Base-by-base conservation (phyloP, 2,113 vertebrate genomes). In the Heptranchias perlo region DNA sequence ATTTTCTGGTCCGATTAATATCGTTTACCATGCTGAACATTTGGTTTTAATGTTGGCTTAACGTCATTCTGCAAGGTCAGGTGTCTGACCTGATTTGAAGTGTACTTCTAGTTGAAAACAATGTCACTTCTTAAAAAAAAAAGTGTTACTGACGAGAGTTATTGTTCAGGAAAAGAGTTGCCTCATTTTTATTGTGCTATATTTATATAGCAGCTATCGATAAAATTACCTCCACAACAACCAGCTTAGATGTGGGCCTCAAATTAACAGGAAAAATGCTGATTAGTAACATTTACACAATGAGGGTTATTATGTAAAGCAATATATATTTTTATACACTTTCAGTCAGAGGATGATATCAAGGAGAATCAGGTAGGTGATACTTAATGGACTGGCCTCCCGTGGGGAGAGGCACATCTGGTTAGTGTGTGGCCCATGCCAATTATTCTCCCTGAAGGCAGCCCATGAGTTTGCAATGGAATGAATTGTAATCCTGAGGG, bases 381-480 rank as follows among this genome's bases (percentile, higher is more conserved):
- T 35, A 16, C 16, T 69, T 95, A 67, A 67, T 69, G 87, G 87
- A 91, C 87, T 11, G 28, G 25, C 31, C 44, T 95, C n/a, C 39
- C 44, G 49, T 69, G 23, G 62, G 94, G 65, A 69, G 25, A 95
- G 94, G 94, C n/a, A 35, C 65, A 69, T 49, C 47, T 95, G 94
- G 94, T 52, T 95, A 95, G 64, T 69, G 44, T 95, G 94, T 16
- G 23, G 64, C 62, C 94, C 47, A 49, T 52, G 65, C 64, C 65
- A 95, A 69, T 67, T 95, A 69, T 49, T 69, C 44, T 95, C 44
- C 94, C 94, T 18, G 44, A 73, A 73, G 64, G 21, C 94, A 95
- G 87, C 11, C 52, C 49, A 58, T 58, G 87, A 35, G 94, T 49
- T 95, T 69, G 64, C 28, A 69, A 52, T 14, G 28, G 47, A 73